Base-by-base conservation (phyloP, 2,113 vertebrate species). In the Scatophagus argus region DNA sequence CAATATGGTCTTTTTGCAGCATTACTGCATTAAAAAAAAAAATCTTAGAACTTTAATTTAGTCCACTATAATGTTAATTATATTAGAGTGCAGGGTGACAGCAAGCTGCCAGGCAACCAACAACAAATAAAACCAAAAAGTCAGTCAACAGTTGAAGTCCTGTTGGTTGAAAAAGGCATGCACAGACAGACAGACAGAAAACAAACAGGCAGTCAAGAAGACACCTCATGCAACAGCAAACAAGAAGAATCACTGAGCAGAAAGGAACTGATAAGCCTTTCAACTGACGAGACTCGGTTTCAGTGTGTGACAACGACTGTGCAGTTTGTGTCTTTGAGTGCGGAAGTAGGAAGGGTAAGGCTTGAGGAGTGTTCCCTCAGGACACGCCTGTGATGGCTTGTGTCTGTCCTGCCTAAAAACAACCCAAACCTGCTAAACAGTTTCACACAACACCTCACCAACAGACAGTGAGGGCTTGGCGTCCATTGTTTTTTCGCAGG, bases 391-490 rank as follows among this genome's bases (percentile, higher is more conserved):
- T 74, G 44, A 54, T 31, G 44, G 79, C 64, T 41, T 58, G 51
- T 61, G 58, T 19, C 39, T 12, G 2, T 61, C 47, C 61, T 47
- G 25, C 27, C 56, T 34, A 25, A 25, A 81, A 90, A 93, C 88
- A 90, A 85, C 77, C 85, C 88, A 89, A 88, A 93, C 93, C 87
- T 85, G 92, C 81, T 89, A 2, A 34, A 41, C 75, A 78, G 90
- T 90, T 88, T 92, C 91, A 82, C 47, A 59, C 32, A 38, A 58
- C 68, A 17, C 29, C 29, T 36, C 39, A 44, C 29, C 31, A 29
- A 56, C 44, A 74, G 16, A 61, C 54, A 59, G n/a, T 5, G 3
- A 81, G 66, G 84, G 81, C 68, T 59, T 5, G 85, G 81, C 71
- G 34, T 23, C 56, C 36, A 49, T 81, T 79, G 74, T 74, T 1